Base-by-base conservation (phyloP, 2,113 vertebrate species). In the Casuarius casuarius region DNA sequence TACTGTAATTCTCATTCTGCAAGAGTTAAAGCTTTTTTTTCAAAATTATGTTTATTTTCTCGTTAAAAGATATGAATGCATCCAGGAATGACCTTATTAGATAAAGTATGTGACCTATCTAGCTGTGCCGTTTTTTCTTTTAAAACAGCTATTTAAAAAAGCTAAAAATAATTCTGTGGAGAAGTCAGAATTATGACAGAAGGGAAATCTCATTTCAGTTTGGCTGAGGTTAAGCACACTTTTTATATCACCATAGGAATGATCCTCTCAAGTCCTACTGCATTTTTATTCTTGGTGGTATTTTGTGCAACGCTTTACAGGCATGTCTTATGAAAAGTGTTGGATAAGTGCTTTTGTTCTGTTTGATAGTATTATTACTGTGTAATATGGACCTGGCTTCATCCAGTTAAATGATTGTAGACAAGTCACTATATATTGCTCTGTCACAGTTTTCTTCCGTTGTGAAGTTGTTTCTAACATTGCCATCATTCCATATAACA, bases 101-200 rank as follows among this genome's bases (percentile, higher is more conserved):
- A 2, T 49, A 68, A 46, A 33, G 48, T 0, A 0, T 70, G 9
- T 54, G 19, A 82, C 21, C 10, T 77, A 21, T 3, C 8, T 89
- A 28, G 15, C 40, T 74, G 9, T 80, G 22, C 4, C 5, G 11
- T 76, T 92, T 88, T 87, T 73, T 52, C n/a, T 79, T 82, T 70
- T 46, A 22, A 72, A 87, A 63, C 5, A 58, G 16, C 35, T 90
- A 0, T 22, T 3, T 54, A 65, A 59, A 33, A 80, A 33, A 80
- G n/a, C 56, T 84, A 44, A 79, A 79, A 87, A 54, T 38, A 20
- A 22, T n/a, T 63, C 29, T 62, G 49, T 25, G 75, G 23, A 59
- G 28, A 71, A 84, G 23, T 87, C 38, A 66, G 40, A 83, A 56
- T 52, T 73, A 28, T 33, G 14, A 31, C 10, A 62, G 26, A 73